Conservation (phyloP, 2,113 vertebrate genomes). For the Ariopsis seemanni region DNA sequence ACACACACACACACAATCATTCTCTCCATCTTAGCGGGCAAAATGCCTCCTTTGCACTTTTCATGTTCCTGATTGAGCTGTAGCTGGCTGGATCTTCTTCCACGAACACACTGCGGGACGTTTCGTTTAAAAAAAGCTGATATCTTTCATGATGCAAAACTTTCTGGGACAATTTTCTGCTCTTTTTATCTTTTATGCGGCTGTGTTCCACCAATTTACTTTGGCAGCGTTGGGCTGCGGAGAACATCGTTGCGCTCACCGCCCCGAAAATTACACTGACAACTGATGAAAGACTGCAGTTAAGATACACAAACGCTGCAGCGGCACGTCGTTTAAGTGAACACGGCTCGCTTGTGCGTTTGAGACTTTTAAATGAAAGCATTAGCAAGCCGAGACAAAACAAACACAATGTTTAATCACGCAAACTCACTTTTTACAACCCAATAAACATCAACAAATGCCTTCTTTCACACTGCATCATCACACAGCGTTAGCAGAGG, state of each 20-base stretch:
- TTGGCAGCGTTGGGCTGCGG: conserved; percentile 45
- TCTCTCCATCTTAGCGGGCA: conserved; percentile 36
- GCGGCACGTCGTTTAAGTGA: not conserved
- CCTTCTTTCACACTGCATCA: not conserved
- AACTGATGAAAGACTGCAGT: conserved; percentile 47
- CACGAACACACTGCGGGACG: conserved; percentile 38
- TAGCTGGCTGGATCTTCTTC: conserved; percentile 39
- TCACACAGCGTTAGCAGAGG: not conserved
- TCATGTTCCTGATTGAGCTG: conserved; percentile 47
- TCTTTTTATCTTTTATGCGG: conserved; percentile 52
- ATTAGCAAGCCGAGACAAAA: not conserved
- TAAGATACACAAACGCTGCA: conserved; percentile 41
- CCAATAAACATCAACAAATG: not conserved
- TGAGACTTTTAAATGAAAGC: not conserved
- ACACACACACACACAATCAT: not conserved
- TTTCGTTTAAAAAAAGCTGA: conserved; percentile 35
- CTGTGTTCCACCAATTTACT: conserved; percentile 53
- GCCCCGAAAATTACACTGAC: conserved; percentile 43
- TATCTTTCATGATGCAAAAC: conserved; percentile 49
- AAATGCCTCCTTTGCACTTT: conserved; percentile 68
- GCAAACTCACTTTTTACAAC: not conserved
- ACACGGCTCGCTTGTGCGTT: not conserved
- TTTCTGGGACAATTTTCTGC: conserved; percentile 50
- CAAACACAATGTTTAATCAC: not conserved
- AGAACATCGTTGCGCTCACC: conserved; percentile 45